Evolutionary conservation across 2,797 vertebrate genomes (phyloP).

Genomic region (Meda fulgida): DNA sequence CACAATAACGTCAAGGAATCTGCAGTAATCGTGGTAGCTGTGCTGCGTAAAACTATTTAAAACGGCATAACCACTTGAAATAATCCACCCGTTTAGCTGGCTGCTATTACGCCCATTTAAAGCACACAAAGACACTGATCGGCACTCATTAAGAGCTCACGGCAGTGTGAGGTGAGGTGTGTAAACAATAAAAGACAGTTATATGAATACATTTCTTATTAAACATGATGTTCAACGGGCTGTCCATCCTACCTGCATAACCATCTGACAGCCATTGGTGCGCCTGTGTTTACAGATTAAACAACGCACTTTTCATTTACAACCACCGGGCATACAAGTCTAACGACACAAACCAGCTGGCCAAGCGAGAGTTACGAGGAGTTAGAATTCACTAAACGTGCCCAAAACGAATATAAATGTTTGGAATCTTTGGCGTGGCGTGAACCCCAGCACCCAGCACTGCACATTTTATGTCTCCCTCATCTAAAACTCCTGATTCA

Average conservation of each 20-base stretch:
- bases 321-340: constrained; percentile 38
- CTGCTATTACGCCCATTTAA: not conserved
- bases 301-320: constrained; percentile 45
- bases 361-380: not conserved
- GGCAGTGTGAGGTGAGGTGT: not conserved
- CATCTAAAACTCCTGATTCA: not conserved
- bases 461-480: not conserved
- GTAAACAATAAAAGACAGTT: not conserved
- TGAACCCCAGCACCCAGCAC: not conserved
- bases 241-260: constrained; percentile 79
- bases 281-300: constrained; percentile 41
- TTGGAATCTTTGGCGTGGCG: too few relatives aligned
- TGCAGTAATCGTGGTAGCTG: constrained; percentile 19
- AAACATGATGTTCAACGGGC: constrained; percentile 14
- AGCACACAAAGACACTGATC: constrained; percentile 14
- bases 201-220: not conserved
- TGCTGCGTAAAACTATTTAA: not conserved
- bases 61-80: not conserved
- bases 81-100: not conserved
- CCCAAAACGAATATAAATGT: not conserved
- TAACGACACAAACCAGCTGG: not conserved
- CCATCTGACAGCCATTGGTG: constrained; percentile 82
- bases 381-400: not conserved
- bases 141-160: not conserved
- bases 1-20: constrained; percentile 42